Percentiles rank a stretch among this genome's conserved stretches.
Evolutionary conservation across 2,797 vertebrate species (phyloP).

Genomic region (Pangasius larnaudii): DNA sequence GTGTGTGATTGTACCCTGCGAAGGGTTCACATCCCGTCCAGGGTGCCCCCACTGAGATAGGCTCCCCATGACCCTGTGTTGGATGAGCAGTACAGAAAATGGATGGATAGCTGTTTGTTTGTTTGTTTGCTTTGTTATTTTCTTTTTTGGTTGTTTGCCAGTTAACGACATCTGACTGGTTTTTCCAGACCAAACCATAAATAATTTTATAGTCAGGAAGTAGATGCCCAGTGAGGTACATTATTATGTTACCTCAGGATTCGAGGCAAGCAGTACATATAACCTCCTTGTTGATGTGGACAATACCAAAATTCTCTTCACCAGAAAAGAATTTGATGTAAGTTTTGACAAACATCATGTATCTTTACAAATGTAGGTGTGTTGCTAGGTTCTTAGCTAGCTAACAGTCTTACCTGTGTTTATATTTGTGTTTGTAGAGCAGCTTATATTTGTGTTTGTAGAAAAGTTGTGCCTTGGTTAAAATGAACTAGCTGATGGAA

Average conservation of each 20-base stretch:
- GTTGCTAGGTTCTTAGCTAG: background rate
- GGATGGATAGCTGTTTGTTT: too few species aligned
- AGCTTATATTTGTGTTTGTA: too few species aligned
- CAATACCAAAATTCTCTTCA: background rate
- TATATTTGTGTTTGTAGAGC: background rate
- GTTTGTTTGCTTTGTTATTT: background rate
- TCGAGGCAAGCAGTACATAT: background rate
- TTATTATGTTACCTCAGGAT: background rate
- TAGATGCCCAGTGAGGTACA: background rate
- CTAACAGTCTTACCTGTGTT: background rate
- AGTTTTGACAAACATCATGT: background rate
- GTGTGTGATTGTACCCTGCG: too few species aligned
- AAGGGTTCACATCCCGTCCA: too few species aligned
- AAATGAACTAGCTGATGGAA: background rate
- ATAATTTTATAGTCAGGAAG: background rate
- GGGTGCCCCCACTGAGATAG: too few species aligned
- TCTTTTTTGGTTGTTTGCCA: background rate
- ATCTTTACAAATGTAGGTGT: too few species aligned
- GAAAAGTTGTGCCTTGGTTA: background rate
- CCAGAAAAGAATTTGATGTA: background rate
- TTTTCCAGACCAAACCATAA: background rate
- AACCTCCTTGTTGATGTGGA: background rate
- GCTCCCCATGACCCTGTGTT: too few species aligned
- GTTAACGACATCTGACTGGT: background rate
- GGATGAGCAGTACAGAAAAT: too few species aligned